Conservation (phyloP, 2,888 invertebrate genomes). For the Conchocele bisecta region DNA sequence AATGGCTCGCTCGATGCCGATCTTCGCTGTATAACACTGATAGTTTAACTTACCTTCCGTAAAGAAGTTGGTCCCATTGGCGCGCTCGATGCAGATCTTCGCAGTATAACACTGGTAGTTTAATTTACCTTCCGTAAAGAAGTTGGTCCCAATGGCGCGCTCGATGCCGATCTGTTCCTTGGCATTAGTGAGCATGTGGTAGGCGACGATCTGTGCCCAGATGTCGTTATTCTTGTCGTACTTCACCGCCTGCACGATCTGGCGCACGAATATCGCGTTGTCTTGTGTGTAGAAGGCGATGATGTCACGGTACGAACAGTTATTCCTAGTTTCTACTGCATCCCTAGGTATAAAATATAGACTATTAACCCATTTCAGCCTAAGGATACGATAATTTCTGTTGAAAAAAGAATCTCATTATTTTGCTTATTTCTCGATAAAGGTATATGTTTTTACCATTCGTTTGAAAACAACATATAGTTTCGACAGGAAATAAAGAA, state of each 20-base stretch:
- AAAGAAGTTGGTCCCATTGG: slow-evolving; percentile 29
- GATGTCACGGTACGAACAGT: no score
- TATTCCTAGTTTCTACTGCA: no score
- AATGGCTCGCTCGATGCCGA: slow-evolving; percentile 33
- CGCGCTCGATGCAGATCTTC: slow-evolving; percentile 34
- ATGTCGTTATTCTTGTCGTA: slow-evolving; percentile 27
- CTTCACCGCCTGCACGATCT: slow-evolving; percentile 28
- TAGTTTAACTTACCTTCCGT: slow-evolving; percentile 24
- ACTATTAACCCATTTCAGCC: no score
- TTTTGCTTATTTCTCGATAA: no score
- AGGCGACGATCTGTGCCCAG: slow-evolving; percentile 43
- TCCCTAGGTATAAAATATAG: no score
- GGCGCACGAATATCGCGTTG: slow-evolving; percentile 2
- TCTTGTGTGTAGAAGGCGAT: slow-evolving; percentile 13
- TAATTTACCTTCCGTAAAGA: slow-evolving; percentile 31
- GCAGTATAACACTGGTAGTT: not conserved
- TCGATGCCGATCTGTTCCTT: slow-evolving; percentile 36
- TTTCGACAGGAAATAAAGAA: no score
- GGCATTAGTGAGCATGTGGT: slow-evolving; percentile 35
- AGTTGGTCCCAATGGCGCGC: slow-evolving; percentile 27
- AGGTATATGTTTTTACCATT: no score
- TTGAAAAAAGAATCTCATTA: no score
- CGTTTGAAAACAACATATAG: no score
- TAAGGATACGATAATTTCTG: no score
- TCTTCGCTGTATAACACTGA: no score